Percentiles rank a stretch among this genome's conserved stretches.
Conservation (phyloP, 2,888 invertebrate genomes). For the Calliphora vomitoria region DNA sequence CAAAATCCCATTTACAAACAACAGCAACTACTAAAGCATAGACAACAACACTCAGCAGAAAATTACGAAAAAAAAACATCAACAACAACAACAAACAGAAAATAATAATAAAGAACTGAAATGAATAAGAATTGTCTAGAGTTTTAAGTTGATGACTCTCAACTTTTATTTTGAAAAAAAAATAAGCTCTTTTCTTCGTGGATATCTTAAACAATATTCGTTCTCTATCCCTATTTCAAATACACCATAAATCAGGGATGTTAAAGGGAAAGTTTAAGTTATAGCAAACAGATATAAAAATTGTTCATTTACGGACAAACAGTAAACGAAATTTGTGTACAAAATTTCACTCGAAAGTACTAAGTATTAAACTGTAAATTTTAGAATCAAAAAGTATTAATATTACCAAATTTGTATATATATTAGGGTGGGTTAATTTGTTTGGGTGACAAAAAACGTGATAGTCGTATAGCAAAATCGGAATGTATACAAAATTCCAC, state of each 20-base stretch:
- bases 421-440: too few relatives aligned
- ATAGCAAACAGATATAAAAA: neutral
- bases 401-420: too few relatives aligned
- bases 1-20: constrained; percentile 62
- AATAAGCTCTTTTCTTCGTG: constrained; percentile 6
- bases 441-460: too few relatives aligned
- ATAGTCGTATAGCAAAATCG: too few relatives aligned
- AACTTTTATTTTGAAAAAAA: constrained; percentile 48
- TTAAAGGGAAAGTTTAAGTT: neutral
- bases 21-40: constrained; percentile 32
- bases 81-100: neutral
- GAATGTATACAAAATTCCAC: too few relatives aligned
- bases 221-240: constrained; percentile 3
- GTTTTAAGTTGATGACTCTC: constrained; percentile 65
- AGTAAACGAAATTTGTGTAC: too few relatives aligned
- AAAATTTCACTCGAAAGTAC: too few relatives aligned
- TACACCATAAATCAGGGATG: constrained; percentile 18
- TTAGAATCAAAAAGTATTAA: too few relatives aligned
- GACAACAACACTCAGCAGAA: constrained; percentile 33
- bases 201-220: constrained; percentile 39
- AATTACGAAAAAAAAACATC: neutral
- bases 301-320: too few relatives aligned
- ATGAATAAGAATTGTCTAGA: constrained; percentile 60
- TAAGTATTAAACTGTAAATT: too few relatives aligned
- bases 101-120: constrained; percentile 32